These are phyloP conservation scores for Drosophila paulistorum DNA, from an alignment of 1,140 invertebrate species.

Conservation along the genomic window DNA sequence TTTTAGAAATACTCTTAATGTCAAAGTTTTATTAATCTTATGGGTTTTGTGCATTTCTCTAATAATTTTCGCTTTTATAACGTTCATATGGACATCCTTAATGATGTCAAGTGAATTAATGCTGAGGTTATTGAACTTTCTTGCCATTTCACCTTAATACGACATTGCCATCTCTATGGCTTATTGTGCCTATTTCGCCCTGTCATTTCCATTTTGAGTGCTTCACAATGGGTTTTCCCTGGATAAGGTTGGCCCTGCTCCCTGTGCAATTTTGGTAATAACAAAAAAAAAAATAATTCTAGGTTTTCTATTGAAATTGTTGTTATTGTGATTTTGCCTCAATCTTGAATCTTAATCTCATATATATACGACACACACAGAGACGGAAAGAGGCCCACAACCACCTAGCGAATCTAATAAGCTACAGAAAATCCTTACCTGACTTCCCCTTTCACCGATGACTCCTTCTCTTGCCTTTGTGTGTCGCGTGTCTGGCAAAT, in stretches of 20 bases:
- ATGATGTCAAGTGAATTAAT: background rate
- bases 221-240: slow-evolving; percentile 12
- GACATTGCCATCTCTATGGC: background rate
- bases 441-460: background rate
- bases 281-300: slow-evolving; percentile 6
- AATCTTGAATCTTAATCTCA: slow-evolving; percentile 20
- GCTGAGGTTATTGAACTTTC: too few relatives aligned
- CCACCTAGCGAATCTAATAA: slow-evolving; percentile 17
- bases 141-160: background rate
- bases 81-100: too few relatives aligned
- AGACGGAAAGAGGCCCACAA: background rate
- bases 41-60: too few relatives aligned
- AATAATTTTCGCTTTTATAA: too few relatives aligned
- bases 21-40: too few relatives aligned
- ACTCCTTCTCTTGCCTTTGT: background rate
- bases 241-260: slow-evolving; percentile 1
- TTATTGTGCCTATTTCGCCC: background rate
- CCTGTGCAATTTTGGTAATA: background rate
- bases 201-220: slow-evolving; percentile 15
- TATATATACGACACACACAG: slow-evolving; percentile 3
- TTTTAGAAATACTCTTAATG: too few relatives aligned
- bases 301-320: slow-evolving; percentile 20
- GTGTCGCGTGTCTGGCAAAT: slow-evolving; percentile 33
- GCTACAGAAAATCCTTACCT: slow-evolving; percentile 13
- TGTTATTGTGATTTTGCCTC: slow-evolving; percentile 18